Evolutionary conservation across 2,797 vertebrate species (phyloP), one percentile per base, ranked within the genome.

Genomic region (Jordanella pulchra): DNA sequence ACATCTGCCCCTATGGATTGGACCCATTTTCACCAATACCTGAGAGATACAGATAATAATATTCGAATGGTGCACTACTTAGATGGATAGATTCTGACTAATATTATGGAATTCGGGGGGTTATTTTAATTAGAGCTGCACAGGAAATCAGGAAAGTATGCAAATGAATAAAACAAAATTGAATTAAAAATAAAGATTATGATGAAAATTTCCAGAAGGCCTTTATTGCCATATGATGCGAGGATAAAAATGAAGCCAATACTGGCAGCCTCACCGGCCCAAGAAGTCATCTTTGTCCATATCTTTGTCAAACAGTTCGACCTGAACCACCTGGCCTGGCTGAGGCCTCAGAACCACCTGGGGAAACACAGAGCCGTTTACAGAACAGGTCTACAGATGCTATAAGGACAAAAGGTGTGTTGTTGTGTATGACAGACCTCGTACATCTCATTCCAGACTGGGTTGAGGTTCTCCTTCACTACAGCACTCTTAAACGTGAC

Each of bases 281-380:
- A 98, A 88, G 88, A 96, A 96, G 82, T 98, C 97, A n/a, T 98
- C 97, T 86, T 93, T 95, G 83, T 97, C 95, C 75, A 98, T 84
- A 86, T 97, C 97, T 90, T 97, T 96, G 83, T 98, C 97, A 72
- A 93, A 96, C 60, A 97, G 87, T 27, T 96, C 95, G n/a, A 96
- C 84, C 27, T 95, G 92, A 17, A 97, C 85, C 7, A 96, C 95
- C 80, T 95, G 93, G 68, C 94, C 95, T 3, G 95, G 84, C 79
- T 94, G 74, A 47, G 94, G 86, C 58, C 82, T 92, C 85, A 97
- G 89, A 51, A 97, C 91, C 64, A 93, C 90, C 97, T 98, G 84
- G 21, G 12, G 44, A 30, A 78, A 21, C 15, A 70, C 35, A 69
- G 21, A 69, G 32, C 21, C 39, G 61, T 69, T 69, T 17, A 32